phyloP scores from a whole-genome alignment of 2,888 invertebrate species.

The Petrolisthes cinctipes region DNA sequence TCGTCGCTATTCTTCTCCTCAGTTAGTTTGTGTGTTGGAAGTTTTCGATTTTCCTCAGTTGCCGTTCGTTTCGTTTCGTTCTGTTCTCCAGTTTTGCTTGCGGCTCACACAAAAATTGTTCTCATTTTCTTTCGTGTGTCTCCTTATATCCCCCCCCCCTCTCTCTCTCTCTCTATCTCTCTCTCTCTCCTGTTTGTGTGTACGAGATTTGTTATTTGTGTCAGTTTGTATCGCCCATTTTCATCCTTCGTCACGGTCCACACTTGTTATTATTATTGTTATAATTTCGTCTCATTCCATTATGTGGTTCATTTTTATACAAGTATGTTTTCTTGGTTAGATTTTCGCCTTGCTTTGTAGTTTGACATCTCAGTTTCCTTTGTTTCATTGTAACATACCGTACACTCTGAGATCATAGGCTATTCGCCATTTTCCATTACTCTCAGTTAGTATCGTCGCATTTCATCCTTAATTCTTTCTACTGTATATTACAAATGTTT shows the following conservation, averaged over 20 bases:
- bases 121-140: neutral
- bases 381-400: neutral
- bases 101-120: neutral
- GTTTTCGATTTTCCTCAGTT: neutral
- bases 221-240: neutral
- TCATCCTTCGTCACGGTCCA: neutral
- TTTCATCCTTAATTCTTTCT: neutral
- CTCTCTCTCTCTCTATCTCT: constrained; percentile 1
- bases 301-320: no score
- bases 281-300: no score
- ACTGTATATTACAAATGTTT: neutral
- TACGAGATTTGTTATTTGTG: neutral
- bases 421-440: no score
- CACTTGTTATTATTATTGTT: neutral
- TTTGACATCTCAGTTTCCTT: neutral
- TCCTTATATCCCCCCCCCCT: neutral
- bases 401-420: no score
- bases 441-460: neutral
- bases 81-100: neutral
- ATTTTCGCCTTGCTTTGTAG: no score
- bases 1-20: neutral
- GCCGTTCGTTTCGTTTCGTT: neutral
- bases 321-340: no score
- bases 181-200: neutral
- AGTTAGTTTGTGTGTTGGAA: no score